Evolutionary conservation across 2,113 vertebrate species (phyloP).

Genomic region (Phasianus colchicus): DNA sequence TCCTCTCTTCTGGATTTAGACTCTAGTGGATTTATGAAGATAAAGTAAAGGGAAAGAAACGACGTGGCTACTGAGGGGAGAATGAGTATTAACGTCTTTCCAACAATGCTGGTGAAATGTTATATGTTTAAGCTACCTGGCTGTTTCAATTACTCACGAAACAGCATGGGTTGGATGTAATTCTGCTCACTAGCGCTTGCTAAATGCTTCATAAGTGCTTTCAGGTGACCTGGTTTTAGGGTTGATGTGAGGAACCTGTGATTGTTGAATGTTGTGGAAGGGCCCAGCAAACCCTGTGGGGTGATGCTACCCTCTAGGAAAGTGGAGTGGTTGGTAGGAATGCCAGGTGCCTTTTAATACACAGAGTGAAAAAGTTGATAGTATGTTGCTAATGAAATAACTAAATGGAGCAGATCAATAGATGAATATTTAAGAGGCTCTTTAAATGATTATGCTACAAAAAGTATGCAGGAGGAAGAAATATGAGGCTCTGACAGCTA

Average conservation of each 20-base stretch:
- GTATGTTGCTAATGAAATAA: not conserved
- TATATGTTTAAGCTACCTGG: constrained; percentile 23
- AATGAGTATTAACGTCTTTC: constrained; percentile 52
- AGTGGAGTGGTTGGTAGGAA: not conserved
- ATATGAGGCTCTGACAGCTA: constrained; percentile 12
- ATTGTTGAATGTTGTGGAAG: not conserved
- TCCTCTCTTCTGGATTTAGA: constrained; percentile 36
- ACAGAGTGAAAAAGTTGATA: not conserved
- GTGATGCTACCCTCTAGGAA: not conserved
- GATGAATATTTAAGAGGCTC: constrained; percentile 47
- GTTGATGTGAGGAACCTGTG: constrained; percentile 11
- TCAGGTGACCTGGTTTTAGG: constrained; percentile 12
- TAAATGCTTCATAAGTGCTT: constrained; percentile 51
- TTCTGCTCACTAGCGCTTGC: constrained; percentile 10
- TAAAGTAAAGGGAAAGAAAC: constrained; percentile 48
- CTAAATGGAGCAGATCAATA: constrained; percentile 44
- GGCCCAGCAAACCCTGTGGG: not conserved
- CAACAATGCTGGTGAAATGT: constrained; percentile 20
- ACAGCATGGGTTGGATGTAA: constrained; percentile 45
- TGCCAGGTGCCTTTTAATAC: not conserved
- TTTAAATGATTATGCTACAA: constrained; percentile 32
- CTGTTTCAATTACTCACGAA: constrained; percentile 52
- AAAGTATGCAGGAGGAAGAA: constrained; percentile 24
- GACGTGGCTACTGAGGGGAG: constrained; percentile 18
- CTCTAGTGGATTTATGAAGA: constrained; percentile 44